phyloP scores from a whole-genome alignment of 53 echinoderm and acorn worm species.

The Paracentrotus lividus region DNA sequence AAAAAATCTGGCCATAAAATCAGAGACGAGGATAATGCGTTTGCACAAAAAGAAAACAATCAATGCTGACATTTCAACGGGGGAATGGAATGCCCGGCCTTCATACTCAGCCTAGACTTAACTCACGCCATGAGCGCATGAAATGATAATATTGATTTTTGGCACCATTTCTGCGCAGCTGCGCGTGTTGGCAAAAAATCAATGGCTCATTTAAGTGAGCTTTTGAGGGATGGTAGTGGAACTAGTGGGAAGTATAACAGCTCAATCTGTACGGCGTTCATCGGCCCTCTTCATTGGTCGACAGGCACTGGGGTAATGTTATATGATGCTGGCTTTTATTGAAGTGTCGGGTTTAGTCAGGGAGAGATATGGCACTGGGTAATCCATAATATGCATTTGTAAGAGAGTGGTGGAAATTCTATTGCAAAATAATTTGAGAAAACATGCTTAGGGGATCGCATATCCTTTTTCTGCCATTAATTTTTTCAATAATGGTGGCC shows the following conservation, averaged over 20 bases:
- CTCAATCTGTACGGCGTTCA: constrained; percentile 15
- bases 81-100: constrained; percentile 26
- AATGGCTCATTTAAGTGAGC: constrained; percentile 60
- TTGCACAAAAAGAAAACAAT: constrained; percentile 23
- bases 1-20: constrained; percentile 27
- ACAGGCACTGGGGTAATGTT: constrained; percentile 32
- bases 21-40: constrained; percentile 47
- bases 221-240: neutral
- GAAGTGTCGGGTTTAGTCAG: constrained; percentile 44
- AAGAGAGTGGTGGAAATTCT: neutral
- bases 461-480: neutral
- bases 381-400: constrained; percentile 36
- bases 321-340: constrained; percentile 34
- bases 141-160: constrained; percentile 67
- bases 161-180: constrained; percentile 51
- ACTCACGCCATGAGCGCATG: constrained; percentile 42
- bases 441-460: neutral
- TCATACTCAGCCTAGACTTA: constrained; percentile 36
- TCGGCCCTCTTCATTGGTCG: constrained; percentile 1
- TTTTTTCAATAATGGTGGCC: neutral
- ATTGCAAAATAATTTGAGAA: constrained; percentile 9
- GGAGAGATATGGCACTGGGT: neutral
- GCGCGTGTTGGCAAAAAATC: constrained; percentile 63
- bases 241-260: neutral
- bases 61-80: constrained; percentile 64